Conservation (phyloP, 2,113 vertebrate genomes). For the Apaloderma vittatum region DNA sequence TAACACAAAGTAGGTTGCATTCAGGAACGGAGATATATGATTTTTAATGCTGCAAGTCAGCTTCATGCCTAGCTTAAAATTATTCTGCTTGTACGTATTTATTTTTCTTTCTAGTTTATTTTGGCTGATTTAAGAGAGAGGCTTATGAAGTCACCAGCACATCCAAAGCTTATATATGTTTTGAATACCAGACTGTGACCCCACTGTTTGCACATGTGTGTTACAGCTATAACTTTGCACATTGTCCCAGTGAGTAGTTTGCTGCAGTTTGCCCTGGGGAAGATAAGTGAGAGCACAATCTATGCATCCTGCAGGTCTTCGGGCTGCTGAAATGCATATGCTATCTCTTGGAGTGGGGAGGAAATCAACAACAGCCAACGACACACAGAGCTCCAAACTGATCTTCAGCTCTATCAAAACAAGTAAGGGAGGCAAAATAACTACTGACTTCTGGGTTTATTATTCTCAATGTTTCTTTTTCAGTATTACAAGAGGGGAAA, state of each 20-base stretch:
- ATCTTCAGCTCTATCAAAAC: not conserved
- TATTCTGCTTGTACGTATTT: not conserved
- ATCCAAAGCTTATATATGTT: not conserved
- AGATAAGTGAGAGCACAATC: slow-evolving; percentile 37
- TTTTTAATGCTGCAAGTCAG: not conserved
- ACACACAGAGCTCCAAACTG: not conserved
- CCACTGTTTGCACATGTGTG: not conserved
- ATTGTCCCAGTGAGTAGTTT: not conserved
- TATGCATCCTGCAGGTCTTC: not conserved
- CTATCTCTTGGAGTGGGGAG: not conserved
- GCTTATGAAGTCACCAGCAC: slow-evolving; percentile 31
- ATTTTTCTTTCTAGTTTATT: slow-evolving; percentile 19
- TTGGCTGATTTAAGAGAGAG: not conserved
- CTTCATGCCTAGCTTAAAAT: not conserved
- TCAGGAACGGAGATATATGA: not conserved
- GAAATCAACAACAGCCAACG: not conserved
- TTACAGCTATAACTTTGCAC: not conserved
- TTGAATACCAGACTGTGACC: not conserved
- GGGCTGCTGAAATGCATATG: not conserved
- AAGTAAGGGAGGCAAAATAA: not conserved
- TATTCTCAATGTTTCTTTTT: not conserved
- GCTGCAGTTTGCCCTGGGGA: not conserved
- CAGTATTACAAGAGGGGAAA: not conserved
- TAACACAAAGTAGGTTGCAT: not conserved
- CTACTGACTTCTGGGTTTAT: not conserved